Conservation (phyloP, 2,888 invertebrate species). For the Melipona beecheii region DNA sequence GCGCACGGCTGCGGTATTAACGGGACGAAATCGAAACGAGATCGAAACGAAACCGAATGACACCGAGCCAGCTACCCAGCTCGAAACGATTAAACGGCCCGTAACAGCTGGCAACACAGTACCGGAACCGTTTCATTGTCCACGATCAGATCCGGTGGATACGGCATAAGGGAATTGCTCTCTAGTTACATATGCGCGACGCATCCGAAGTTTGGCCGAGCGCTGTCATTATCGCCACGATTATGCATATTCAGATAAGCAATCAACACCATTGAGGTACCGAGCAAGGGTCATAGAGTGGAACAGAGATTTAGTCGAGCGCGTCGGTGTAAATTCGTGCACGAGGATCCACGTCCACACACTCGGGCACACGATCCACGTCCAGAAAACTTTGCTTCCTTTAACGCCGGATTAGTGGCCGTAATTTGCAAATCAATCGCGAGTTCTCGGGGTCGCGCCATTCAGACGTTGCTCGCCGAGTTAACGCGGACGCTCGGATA, state of each 20-base stretch:
- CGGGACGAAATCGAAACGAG: neutral
- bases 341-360: neutral
- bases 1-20: neutral
- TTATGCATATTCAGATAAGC: constrained; percentile 74
- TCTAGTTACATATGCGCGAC: constrained; percentile 68
- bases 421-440: constrained; percentile 41
- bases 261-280: constrained; percentile 71
- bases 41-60: constrained; percentile 8
- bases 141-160: constrained; percentile 57
- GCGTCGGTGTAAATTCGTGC: neutral
- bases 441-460: neutral
- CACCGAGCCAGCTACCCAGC: neutral
- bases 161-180: constrained; percentile 68
- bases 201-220: constrained; percentile 63
- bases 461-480: no score
- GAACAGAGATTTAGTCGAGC: constrained; percentile 54
- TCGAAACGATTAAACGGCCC: constrained; percentile 43
- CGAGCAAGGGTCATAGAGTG: constrained; percentile 55
- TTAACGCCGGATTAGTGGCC: constrained; percentile 35
- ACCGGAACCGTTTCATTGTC: constrained; percentile 64
- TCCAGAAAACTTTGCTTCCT: constrained; percentile 34
- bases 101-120: constrained; percentile 28
- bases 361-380: no score
- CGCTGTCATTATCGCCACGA: constrained; percentile 67
- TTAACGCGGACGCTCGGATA: neutral